These are phyloP conservation scores for Hepsetus odoe DNA, from an alignment of 2,113 vertebrate genomes.

Conservation along the genomic window DNA sequence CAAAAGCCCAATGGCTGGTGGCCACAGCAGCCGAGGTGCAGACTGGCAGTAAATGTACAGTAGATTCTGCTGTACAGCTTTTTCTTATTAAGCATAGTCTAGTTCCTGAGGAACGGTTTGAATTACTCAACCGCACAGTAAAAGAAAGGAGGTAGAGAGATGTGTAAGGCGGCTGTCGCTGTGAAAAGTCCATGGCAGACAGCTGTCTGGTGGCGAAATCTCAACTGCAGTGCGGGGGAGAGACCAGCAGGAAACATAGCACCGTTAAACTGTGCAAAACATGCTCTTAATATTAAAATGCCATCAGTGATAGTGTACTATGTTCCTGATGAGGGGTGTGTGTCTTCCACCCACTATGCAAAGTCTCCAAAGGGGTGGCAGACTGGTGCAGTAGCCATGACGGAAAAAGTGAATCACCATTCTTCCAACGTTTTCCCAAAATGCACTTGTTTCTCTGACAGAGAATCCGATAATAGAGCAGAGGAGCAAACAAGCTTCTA, in stretches of 20 bases:
- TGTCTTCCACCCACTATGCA: constrained; percentile 46
- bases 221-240: constrained; percentile 43
- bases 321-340: constrained; percentile 37
- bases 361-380: constrained; percentile 26
- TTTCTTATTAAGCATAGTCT: constrained; percentile 65
- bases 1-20: background rate
- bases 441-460: constrained; percentile 4
- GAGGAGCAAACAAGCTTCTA: no score
- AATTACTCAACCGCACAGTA: constrained; percentile 62
- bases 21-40: constrained; percentile 29
- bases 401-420: constrained; percentile 56
- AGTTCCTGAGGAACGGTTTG: constrained; percentile 64
- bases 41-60: constrained; percentile 55
- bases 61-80: constrained; percentile 62
- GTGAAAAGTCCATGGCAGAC: constrained; percentile 63
- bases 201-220: constrained; percentile 56
- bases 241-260: constrained; percentile 39
- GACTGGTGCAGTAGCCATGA: constrained; percentile 41
- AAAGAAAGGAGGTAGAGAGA: constrained; percentile 59
- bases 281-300: constrained; percentile 47
- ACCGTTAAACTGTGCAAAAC: constrained; percentile 44
- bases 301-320: constrained; percentile 35
- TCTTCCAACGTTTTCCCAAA: constrained; percentile 30
- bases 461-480: background rate
- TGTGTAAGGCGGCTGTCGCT: constrained; percentile 55